Percentiles rank a stretch among this genome's conserved stretches.
phyloP scores from a whole-genome alignment of 2,888 invertebrate genomes.

The Ceramica pisi region DNA sequence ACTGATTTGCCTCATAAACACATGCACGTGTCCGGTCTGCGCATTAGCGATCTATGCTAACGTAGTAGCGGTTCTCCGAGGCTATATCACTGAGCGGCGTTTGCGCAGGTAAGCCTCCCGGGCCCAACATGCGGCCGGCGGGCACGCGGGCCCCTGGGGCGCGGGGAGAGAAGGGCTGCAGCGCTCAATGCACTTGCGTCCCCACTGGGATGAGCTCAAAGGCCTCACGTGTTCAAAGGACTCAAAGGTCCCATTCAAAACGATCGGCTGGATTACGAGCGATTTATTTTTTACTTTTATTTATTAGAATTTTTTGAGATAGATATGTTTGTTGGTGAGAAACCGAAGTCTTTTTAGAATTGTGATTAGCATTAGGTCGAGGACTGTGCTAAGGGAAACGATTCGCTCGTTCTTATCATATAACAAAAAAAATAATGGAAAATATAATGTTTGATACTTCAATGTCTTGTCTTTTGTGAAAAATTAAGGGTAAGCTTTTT shows the following conservation, averaged over 20 bases:
- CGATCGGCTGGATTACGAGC: constrained; percentile 28
- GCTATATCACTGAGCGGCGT: constrained; percentile 77
- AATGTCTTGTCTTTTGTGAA: background rate
- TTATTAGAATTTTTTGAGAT: background rate
- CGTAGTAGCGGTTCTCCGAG: constrained; percentile 83
- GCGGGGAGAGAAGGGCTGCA: constrained; percentile 53
- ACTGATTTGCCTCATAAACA: background rate
- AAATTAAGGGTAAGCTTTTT: background rate
- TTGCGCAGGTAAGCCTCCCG: constrained; percentile 86
- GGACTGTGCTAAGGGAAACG: background rate
- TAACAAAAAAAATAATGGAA: background rate
- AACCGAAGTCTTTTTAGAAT: background rate
- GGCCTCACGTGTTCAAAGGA: constrained; percentile 61
- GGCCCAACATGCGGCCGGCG: constrained; percentile 59
- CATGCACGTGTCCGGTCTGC: constrained; percentile 51
- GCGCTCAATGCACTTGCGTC: constrained; percentile 81
- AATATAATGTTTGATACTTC: background rate
- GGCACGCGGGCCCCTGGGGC: constrained; percentile 59
- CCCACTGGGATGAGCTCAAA: constrained; percentile 63
- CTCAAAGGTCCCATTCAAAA: constrained; percentile 55
- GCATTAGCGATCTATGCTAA: constrained; percentile 70
- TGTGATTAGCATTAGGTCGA: background rate
- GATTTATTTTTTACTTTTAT: constrained; percentile 8
- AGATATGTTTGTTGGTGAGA: background rate
- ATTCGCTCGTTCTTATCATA: background rate